These are phyloP conservation scores for Loris lydekkerianus DNA, from an alignment of 2,797 vertebrate species.

Conservation along the genomic window DNA sequence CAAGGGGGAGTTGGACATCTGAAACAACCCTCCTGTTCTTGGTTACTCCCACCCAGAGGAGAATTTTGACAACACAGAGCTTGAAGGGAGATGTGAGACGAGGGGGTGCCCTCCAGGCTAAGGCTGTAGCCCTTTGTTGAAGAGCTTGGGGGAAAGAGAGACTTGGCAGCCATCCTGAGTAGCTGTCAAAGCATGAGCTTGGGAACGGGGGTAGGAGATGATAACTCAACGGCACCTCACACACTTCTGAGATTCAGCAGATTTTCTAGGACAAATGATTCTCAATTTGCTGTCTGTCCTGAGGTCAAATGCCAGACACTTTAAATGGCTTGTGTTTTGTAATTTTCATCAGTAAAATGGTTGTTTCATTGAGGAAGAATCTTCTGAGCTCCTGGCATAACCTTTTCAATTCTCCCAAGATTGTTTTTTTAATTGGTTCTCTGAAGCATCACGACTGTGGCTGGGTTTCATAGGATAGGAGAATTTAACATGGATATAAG, in stretches of 20 bases:
- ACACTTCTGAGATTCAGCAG: neutral
- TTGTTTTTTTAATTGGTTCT: neutral
- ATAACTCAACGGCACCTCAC: neutral
- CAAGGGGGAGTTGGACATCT: too few relatives aligned
- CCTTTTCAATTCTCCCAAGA: neutral
- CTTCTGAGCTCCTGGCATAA: too few relatives aligned
- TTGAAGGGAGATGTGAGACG: neutral
- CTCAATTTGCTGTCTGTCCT: neutral
- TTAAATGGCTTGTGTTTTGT: neutral
- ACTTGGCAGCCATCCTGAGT: neutral
- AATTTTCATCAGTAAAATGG: neutral
- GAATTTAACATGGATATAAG: neutral
- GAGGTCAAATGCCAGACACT: neutral
- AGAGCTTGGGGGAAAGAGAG: neutral
- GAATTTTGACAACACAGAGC: neutral
- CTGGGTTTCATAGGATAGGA: neutral
- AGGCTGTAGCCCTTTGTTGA: neutral
- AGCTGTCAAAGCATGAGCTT: neutral
- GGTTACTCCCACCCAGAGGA: neutral
- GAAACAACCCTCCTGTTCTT: neutral
- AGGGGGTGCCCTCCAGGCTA: fast-evolving
- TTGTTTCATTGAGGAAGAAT: neutral
- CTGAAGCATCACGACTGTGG: neutral
- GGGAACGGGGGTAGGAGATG: too few relatives aligned
- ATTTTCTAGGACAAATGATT: neutral